Evolutionary conservation across 1,140 invertebrate genomes (phyloP).

Genomic region (Idris sp.): DNA sequence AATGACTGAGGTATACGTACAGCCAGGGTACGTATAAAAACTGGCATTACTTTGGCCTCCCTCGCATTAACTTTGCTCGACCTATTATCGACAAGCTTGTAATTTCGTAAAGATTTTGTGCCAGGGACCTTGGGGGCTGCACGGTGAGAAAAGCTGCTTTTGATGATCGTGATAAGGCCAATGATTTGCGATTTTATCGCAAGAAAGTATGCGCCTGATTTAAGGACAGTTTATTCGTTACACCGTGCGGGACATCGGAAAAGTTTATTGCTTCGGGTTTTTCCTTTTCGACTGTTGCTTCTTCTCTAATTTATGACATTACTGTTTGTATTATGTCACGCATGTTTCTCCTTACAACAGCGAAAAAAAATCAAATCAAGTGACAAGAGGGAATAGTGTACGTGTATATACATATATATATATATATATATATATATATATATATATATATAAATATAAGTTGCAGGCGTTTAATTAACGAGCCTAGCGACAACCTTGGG

Average conservation of each 20-base stretch:
- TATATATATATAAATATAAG: no score
- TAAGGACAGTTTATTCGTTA: conserved; percentile 53
- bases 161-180: conserved; percentile 52
- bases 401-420: no score
- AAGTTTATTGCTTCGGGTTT: conserved; percentile 42
- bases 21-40: conserved; percentile 38
- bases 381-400: no score
- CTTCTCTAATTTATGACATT: conserved; percentile 30
- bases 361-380: conserved; percentile 17
- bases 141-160: conserved; percentile 42
- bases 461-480: conserved; percentile 30
- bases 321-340: conserved; percentile 22
- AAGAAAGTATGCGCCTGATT: conserved; percentile 33
- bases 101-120: conserved; percentile 54
- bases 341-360: conserved; percentile 4
- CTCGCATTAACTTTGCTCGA: conserved; percentile 47
- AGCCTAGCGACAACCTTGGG: conserved; percentile 27
- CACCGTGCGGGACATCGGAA: conserved; percentile 34
- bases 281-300: conserved; percentile 7
- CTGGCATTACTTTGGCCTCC: conserved; percentile 47
- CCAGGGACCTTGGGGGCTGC: conserved; percentile 27
- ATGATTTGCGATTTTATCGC: conserved; percentile 48
- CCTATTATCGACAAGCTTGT: conserved; percentile 53
- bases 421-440: no score
- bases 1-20: conserved; percentile 51